A percentile compares a stretch with the other conserved stretches of the same genome.
These are phyloP conservation scores for Myrmecophaga tridactyla DNA, from an alignment of 2,113 vertebrate genomes.

Conservation along the genomic window DNA sequence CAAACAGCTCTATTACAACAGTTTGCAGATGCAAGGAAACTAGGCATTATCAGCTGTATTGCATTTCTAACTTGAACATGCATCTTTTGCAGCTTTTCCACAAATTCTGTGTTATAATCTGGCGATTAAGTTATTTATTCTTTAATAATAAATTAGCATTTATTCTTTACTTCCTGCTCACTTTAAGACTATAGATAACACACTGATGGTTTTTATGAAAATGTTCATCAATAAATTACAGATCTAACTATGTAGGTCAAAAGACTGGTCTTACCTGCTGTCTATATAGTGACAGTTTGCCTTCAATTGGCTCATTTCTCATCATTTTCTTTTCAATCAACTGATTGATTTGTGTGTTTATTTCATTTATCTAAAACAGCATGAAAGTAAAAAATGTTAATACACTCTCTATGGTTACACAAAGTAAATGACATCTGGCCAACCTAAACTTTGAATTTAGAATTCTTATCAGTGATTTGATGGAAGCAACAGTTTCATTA, in stretches of 20 bases:
- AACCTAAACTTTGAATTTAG: background rate
- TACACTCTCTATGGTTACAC: background rate
- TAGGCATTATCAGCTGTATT: background rate
- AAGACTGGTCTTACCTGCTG: conserved; percentile 89
- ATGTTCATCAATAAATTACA: background rate
- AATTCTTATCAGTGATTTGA: conserved; percentile 4
- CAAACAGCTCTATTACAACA: conserved; percentile 23
- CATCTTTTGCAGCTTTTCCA: conserved; percentile 8
- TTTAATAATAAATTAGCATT: too few species aligned
- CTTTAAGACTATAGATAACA: conserved; percentile 27
- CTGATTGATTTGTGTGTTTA: conserved; percentile 91
- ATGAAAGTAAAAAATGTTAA: conserved; percentile 55
- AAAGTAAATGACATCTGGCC: background rate
- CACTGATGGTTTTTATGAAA: background rate
- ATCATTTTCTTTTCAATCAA: conserved; percentile 95
- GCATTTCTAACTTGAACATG: conserved; percentile 32
- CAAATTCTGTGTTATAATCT: conserved; percentile 54
- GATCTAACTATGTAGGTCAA: background rate
- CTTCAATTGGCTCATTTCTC: conserved; percentile 92
- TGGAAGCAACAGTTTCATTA: background rate
- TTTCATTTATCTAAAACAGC: conserved; percentile 89
- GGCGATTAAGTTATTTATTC: too few species aligned
- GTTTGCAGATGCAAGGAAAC: background rate
- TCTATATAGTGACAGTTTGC: conserved; percentile 93
- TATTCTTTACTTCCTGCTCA: conserved; percentile 36